These are phyloP conservation scores for Microplitis mediator DNA, from an alignment of 1,140 invertebrate genomes.

Conservation along the genomic window DNA sequence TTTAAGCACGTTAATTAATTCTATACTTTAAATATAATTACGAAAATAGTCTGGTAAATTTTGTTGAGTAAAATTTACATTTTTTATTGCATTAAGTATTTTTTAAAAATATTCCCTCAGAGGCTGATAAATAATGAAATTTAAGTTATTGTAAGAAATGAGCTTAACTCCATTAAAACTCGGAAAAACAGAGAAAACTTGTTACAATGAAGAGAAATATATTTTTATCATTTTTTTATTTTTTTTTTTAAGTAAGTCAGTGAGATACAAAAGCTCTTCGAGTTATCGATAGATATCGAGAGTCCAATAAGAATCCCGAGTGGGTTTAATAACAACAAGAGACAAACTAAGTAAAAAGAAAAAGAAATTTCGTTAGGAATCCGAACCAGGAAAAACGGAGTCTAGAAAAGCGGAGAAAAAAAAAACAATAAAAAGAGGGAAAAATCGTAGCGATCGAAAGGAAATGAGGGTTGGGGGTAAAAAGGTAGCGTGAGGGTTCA, in stretches of 20 bases:
- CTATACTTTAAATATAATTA: too few relatives aligned
- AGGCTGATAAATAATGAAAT: too few relatives aligned
- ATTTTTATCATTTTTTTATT: neutral
- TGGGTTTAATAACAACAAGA: conserved; percentile 23
- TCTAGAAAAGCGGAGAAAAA: neutral
- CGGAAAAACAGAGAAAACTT: neutral
- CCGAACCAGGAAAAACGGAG: neutral
- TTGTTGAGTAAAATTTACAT: too few relatives aligned
- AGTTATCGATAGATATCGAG: conserved; percentile 22
- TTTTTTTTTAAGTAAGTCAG: neutral
- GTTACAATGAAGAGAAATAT: neutral
- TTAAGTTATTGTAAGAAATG: too few relatives aligned
- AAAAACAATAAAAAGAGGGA: neutral
- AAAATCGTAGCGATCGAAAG: conserved; percentile 13
- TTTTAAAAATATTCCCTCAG: too few relatives aligned
- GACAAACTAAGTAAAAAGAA: conserved; percentile 8
- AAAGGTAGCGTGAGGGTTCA: conserved; percentile 1
- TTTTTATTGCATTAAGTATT: too few relatives aligned
- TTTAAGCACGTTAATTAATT: too few relatives aligned
- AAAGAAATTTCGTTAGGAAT: conserved; percentile 5
- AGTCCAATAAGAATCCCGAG: conserved; percentile 25
- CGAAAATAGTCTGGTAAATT: too few relatives aligned
- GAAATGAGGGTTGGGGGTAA: neutral
- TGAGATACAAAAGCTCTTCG: conserved; percentile 18
- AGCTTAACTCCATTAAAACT: neutral